Evolutionary conservation across 2,113 vertebrate species (phyloP).

Genomic region (Haemorhous mexicanus): DNA sequence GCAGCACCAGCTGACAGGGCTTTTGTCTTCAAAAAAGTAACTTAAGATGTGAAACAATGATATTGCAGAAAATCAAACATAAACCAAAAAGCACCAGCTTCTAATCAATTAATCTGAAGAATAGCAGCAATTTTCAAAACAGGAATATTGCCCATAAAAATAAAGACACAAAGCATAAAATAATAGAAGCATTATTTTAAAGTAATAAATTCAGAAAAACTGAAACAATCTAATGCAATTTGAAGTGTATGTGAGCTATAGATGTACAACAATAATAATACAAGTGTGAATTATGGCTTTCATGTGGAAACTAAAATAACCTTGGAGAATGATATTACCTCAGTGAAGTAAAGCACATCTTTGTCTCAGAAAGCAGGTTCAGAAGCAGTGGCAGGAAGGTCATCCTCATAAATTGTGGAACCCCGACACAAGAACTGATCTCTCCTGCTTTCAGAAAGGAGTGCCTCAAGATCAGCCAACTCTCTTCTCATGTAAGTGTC

Average conservation of each 20-base stretch:
- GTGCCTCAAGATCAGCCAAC: slow-evolving; percentile 77
- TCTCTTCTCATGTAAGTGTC: not conserved
- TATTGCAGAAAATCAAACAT: not conserved
- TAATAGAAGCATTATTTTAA: not conserved
- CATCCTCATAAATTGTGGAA: slow-evolving; percentile 82
- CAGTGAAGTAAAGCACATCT: not conserved
- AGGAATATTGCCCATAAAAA: not conserved
- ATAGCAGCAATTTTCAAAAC: not conserved
- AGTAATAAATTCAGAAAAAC: not conserved
- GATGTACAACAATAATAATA: not conserved
- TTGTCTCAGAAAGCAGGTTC: slow-evolving; percentile 57
- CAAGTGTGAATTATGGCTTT: not conserved
- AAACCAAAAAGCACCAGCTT: not conserved
- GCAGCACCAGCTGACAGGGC: not conserved
- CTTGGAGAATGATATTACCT: not conserved
- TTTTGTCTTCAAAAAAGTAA: not conserved
- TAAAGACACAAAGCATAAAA: not conserved
- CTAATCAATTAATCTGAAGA: not conserved
- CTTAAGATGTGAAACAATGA: not conserved
- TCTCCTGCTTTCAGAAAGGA: slow-evolving; percentile 83
- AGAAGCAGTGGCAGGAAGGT: slow-evolving; percentile 66
- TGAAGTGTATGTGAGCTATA: not conserved
- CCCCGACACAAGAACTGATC: slow-evolving; percentile 82
- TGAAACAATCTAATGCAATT: not conserved
- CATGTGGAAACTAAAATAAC: not conserved